These are phyloP conservation scores for Lepeophtheirus nordmannii DNA, from an alignment of 2,888 invertebrate genomes.

Conservation along the genomic window DNA sequence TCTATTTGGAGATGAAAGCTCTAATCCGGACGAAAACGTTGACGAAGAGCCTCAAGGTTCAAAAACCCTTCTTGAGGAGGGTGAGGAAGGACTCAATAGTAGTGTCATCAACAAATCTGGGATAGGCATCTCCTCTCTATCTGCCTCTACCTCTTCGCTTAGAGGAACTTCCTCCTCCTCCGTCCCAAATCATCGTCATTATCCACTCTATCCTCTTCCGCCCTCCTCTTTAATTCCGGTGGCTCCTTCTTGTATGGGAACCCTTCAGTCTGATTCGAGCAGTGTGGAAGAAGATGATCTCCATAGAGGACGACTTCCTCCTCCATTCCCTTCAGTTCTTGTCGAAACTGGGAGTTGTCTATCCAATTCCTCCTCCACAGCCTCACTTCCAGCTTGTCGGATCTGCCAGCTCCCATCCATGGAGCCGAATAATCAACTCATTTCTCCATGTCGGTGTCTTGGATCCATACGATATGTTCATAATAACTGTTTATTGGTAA, in stretches of 20 bases:
- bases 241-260: constrained; percentile 3
- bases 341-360: constrained; percentile 20
- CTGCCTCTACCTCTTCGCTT: not conserved
- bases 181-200: not conserved
- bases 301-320: not conserved
- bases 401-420: constrained; percentile 38
- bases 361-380: constrained; percentile 28
- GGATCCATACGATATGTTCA: constrained; percentile 42
- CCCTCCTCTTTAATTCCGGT: not conserved
- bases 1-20: not conserved
- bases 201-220: not conserved
- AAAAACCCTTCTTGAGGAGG: not conserved
- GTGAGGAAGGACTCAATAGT: not conserved
- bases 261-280: not conserved
- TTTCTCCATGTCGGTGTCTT: constrained; percentile 41
- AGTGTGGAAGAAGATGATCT: not conserved
- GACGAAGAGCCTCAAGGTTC: not conserved
- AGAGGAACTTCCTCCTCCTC: not conserved
- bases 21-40: not conserved
- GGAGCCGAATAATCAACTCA: constrained; percentile 33
- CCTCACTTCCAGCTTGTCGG: constrained; percentile 36
- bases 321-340: not conserved
- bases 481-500: constrained; percentile 39
- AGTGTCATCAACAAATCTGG: not conserved
- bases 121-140: not conserved